phyloP scores from a whole-genome alignment of 2,797 vertebrate species.

The Karalla daura region DNA sequence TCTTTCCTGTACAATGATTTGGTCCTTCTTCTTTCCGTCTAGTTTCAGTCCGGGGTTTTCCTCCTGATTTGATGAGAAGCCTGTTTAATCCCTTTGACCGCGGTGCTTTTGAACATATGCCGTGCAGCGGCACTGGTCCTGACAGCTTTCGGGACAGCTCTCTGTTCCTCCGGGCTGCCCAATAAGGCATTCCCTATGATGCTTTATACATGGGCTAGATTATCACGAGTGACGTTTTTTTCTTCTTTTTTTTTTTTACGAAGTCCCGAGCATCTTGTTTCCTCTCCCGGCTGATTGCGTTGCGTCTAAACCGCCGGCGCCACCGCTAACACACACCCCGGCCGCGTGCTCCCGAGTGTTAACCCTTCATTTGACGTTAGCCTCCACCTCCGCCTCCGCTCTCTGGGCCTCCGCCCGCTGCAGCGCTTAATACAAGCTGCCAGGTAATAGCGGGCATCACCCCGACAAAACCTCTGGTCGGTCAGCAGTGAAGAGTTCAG shows the following conservation, averaged over 20 bases:
- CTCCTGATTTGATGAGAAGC: slow-evolving; percentile 5
- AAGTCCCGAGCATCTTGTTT: neutral
- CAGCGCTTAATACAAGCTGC: slow-evolving; percentile 32
- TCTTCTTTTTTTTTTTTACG: too few species aligned
- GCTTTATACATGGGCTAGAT: neutral
- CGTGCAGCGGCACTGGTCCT: neutral
- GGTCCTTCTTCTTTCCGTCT: neutral
- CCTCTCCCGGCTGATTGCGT: neutral
- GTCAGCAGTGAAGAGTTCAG: slow-evolving; percentile 63
- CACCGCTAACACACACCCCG: neutral
- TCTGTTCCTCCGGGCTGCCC: too few species aligned
- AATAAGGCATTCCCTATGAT: neutral
- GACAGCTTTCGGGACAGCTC: neutral
- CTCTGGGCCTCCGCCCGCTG: slow-evolving; percentile 1
- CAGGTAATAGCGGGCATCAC: slow-evolving; percentile 38
- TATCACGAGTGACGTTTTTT: neutral
- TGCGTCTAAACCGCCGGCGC: too few species aligned
- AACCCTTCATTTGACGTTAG: neutral
- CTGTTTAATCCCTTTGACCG: neutral
- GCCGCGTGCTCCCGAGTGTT: slow-evolving; percentile 3
- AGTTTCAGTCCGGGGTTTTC: slow-evolving; percentile 1
- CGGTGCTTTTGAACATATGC: neutral
- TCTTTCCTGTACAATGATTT: slow-evolving; percentile 3
- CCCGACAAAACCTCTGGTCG: slow-evolving; percentile 30
- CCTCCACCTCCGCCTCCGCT: slow-evolving; percentile 9